Conservation (phyloP, 2,113 vertebrate genomes). For the Neotoma lepida region DNA sequence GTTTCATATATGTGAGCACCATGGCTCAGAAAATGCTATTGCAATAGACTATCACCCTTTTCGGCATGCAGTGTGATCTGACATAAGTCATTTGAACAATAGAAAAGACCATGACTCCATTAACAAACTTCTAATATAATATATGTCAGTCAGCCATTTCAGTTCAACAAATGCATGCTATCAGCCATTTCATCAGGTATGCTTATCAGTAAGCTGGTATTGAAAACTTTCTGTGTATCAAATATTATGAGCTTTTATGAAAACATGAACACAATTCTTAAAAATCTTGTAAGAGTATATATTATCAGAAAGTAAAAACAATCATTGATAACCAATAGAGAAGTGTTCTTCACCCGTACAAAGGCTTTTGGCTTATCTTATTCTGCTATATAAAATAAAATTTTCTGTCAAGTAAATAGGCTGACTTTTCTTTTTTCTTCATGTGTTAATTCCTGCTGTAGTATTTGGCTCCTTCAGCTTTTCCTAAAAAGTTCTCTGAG, state of each 20-base stretch:
- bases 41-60: not conserved
- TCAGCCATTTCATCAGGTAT: constrained; percentile 3
- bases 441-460: constrained; percentile 40
- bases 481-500: constrained; percentile 75
- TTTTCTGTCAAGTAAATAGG: not conserved
- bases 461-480: constrained; percentile 69
- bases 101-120: not conserved
- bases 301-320: constrained; percentile 39
- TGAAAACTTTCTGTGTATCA: not conserved
- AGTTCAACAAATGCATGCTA: constrained; percentile 13
- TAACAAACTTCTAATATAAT: constrained; percentile 25
- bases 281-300: not conserved
- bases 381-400: constrained; percentile 11
- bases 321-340: not conserved
- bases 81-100: constrained; percentile 35
- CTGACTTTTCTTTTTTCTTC: not conserved
- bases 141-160: not conserved
- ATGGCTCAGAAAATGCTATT: constrained; percentile 4
- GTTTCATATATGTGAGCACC: constrained; percentile 14
- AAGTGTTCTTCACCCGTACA: not conserved
- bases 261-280: constrained; percentile 34
- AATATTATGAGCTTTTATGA: constrained; percentile 32
- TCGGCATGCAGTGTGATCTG: not conserved
- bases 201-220: not conserved
- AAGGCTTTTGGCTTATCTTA: constrained; percentile 7